Evolutionary conservation across 1,140 invertebrate species (phyloP).

Genomic region (Sesamia nonagrioides): DNA sequence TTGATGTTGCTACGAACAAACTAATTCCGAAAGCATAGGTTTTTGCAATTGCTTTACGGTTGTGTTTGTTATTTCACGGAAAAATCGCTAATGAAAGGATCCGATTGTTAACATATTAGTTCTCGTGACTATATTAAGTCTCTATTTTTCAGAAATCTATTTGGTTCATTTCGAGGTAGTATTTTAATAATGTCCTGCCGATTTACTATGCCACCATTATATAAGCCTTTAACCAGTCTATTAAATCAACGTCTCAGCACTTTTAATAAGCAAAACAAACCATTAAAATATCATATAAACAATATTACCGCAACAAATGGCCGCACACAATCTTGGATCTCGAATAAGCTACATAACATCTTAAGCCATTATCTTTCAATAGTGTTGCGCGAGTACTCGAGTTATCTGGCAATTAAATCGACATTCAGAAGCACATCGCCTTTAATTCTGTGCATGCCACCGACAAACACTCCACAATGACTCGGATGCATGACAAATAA

Average conservation of each 20-base stretch:
- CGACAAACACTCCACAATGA: conserved; percentile 82
- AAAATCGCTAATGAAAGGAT: no score
- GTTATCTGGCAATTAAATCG: conserved; percentile 87
- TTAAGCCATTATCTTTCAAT: conserved; percentile 84
- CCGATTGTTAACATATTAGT: no score
- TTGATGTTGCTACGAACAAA: no score
- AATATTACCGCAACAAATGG: conserved; percentile 54
- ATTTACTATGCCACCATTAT: no score
- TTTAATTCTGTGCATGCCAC: conserved; percentile 79
- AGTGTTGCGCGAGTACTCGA: conserved; percentile 73
- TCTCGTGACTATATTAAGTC: no score
- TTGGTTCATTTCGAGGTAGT: no score
- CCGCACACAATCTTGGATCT: conserved; percentile 69
- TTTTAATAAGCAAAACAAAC: conserved; percentile 4
- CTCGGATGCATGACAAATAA: conserved; percentile 85
- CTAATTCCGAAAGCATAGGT: no score
- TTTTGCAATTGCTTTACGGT: no score
- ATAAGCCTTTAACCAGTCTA: no score
- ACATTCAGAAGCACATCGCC: conserved; percentile 85
- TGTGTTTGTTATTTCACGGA: no score
- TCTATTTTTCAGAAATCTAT: no score
- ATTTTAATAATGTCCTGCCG: no score
- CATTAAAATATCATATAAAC: conserved; percentile 50
- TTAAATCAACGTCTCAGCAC: background rate
- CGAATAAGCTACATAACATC: conserved; percentile 80